Base-by-base conservation (phyloP, 2,888 invertebrate genomes). In the Eilema sororculum region DNA sequence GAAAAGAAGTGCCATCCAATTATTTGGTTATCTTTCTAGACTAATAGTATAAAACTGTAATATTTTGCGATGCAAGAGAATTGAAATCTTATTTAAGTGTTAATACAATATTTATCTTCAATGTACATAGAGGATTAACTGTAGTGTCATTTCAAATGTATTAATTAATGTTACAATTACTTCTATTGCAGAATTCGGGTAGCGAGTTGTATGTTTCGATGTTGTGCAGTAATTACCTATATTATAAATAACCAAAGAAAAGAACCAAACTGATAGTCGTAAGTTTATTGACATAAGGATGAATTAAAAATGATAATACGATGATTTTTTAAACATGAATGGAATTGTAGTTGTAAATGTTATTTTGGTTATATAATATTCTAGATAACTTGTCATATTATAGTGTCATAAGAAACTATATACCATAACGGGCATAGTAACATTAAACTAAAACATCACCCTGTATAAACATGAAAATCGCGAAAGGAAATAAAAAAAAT, bases 41-140 rank as follows among this genome's bases (percentile, higher is more conserved):
- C 85, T 89, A 89, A 88, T 89, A 90, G 87, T 84, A 84, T 85
- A 86, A 87, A 87, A 87, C 87, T 89, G 81, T 89, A 90, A 92
- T 89, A 90, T 89, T 92, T 92, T 95, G 95, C 95, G 94, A 95
- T 95, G 95, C 95, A 94, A 94, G 95, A 93, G 95, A 95, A 95
- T 95, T 95, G 95, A 95, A 91, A 89, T 88, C 86, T 90, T 91
- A 91, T 92, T 90, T 92, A 91, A 90, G 91, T 88, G 86, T 88
- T 89, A 88, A 87, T 86, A 89, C 89, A 87, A 79, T 86, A 85
- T 84, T 64, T 87, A 87, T 86, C 87, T 87, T 87, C 86, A 87
- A 81, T 91, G 90, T 91, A 91, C 71, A 88, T 90, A 87, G 75
- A 76, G 82, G 68, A 71, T 71, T 74, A 70, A 71, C 67, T 65